These are phyloP conservation scores for Luperina nickerlii DNA, from an alignment of 2,888 invertebrate genomes.

Conservation along the genomic window DNA sequence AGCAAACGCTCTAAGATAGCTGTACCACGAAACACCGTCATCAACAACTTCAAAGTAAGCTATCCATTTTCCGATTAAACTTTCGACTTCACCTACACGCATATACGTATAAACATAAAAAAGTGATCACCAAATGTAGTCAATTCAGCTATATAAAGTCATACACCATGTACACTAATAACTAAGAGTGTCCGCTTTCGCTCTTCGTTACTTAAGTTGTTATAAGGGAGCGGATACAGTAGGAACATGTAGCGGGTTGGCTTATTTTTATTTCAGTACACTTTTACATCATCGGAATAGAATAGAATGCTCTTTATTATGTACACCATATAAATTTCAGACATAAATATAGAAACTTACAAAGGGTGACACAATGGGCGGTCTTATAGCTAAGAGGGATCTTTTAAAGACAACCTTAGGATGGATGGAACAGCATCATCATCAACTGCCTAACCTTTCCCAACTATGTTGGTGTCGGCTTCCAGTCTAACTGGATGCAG, in stretches of 20 bases:
- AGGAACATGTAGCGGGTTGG: not conserved
- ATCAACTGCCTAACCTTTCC: no score
- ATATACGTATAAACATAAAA: constrained; percentile 18
- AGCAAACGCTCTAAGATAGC: not conserved
- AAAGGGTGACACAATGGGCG: no score
- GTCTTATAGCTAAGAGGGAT: no score
- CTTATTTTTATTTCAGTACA: not conserved
- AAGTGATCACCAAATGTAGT: constrained; percentile 45
- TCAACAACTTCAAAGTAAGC: not conserved
- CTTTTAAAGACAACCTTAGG: no score
- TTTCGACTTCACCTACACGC: not conserved
- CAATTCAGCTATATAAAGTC: constrained; percentile 38
- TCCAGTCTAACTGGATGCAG: no score
- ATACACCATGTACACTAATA: constrained; percentile 56
- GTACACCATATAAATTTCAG: no score
- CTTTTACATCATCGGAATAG: not conserved
- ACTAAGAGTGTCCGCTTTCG: constrained; percentile 41
- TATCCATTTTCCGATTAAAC: constrained; percentile 27
- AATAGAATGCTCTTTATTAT: no score
- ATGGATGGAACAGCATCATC: not conserved
- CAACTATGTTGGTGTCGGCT: no score
- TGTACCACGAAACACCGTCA: not conserved
- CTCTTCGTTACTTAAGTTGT: constrained; percentile 49
- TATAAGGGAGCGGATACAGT: constrained; percentile 18
- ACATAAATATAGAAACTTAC: no score